Percentiles rank a stretch among this genome's conserved stretches.
Conservation (phyloP, 2,888 invertebrate species). For the Drosophila sordidula region DNA sequence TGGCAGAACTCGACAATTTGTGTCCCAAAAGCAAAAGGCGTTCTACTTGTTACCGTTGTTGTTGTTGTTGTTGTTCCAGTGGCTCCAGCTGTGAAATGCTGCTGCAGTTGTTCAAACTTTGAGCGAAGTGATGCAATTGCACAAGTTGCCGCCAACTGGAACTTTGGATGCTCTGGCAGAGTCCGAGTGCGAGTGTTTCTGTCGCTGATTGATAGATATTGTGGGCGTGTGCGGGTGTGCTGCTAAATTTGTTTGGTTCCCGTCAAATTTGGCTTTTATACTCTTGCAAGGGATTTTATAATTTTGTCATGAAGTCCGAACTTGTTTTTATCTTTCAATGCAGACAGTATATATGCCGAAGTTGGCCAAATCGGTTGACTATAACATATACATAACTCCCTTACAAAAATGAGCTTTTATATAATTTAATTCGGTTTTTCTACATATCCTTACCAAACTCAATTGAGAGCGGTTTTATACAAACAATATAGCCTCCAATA, state of each 20-base stretch:
- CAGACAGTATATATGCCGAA: too few relatives aligned
- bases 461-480: too few relatives aligned
- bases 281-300: background rate
- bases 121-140: conserved; percentile 45
- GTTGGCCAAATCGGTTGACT: too few relatives aligned
- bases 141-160: conserved; percentile 37
- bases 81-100: conserved; percentile 55
- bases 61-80: conserved; percentile 9
- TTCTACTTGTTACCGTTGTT: conserved; percentile 20
- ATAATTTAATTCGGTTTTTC: too few relatives aligned
- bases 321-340: too few relatives aligned
- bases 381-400: too few relatives aligned
- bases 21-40: conserved; percentile 57
- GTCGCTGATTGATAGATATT: conserved; percentile 6
- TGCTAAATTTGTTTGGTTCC: background rate
- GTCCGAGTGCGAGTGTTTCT: conserved; percentile 13
- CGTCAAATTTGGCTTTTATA: background rate
- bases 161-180: conserved; percentile 19
- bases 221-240: background rate
- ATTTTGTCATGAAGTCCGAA: background rate
- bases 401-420: too few relatives aligned
- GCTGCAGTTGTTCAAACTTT: conserved; percentile 46
- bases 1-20: conserved; percentile 68
- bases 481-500: too few relatives aligned
- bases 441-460: too few relatives aligned